Conservation (phyloP, 35 echinoderm and acorn worm species). For the Lytechinus pictus region DNA sequence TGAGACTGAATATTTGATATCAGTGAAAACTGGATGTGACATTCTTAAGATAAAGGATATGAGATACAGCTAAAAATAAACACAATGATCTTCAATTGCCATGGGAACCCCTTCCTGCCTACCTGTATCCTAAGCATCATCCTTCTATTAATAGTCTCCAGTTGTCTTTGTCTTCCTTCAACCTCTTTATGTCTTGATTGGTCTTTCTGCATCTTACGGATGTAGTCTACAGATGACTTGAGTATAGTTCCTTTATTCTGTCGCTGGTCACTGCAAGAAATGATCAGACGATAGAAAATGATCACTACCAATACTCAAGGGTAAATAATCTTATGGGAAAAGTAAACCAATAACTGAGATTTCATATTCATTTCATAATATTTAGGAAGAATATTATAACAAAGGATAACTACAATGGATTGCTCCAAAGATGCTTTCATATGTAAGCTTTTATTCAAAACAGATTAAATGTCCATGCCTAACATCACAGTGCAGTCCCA, state of each 20-base stretch:
- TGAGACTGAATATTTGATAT: background rate
- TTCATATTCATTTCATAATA: too few relatives aligned
- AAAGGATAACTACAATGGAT: too few relatives aligned
- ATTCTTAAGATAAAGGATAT: background rate
- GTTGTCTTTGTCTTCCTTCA: constrained; percentile 71
- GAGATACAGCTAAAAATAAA: background rate
- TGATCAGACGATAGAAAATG: background rate
- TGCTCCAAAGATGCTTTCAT: too few relatives aligned
- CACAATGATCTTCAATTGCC: background rate
- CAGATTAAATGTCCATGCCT: too few relatives aligned
- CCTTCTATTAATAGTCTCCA: constrained; percentile 76
- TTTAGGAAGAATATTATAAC: too few relatives aligned
- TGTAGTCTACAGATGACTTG: constrained; percentile 96
- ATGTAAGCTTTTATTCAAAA: too few relatives aligned
- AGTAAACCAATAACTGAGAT: too few relatives aligned
- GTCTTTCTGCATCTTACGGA: constrained; percentile 87
- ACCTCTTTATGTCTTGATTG: constrained; percentile 54
- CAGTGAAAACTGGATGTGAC: background rate
- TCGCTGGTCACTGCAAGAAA: constrained; percentile 80
- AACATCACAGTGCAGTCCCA: too few relatives aligned
- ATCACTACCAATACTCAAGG: too few relatives aligned
- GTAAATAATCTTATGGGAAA: too few relatives aligned
- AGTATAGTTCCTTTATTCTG: constrained; percentile 97
- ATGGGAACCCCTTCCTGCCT: background rate
- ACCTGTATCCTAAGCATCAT: constrained; percentile 97